Conservation (phyloP, 2,113 vertebrate genomes). For the Eptesicus fuscus region DNA sequence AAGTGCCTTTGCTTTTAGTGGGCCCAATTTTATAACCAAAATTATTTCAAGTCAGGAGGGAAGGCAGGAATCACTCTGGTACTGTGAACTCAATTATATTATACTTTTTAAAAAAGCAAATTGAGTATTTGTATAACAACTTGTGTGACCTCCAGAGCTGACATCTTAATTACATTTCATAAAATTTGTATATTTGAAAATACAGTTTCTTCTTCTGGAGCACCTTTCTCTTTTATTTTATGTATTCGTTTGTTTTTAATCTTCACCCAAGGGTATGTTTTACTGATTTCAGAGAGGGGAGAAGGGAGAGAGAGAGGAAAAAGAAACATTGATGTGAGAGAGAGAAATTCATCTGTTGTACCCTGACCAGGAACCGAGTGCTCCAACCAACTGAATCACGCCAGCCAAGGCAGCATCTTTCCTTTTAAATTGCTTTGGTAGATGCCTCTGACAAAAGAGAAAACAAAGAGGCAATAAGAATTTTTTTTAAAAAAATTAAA, state of each 20-base stretch:
- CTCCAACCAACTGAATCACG: background rate
- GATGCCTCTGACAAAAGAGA: background rate
- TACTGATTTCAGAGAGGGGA: background rate
- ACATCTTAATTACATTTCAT: constrained; percentile 17
- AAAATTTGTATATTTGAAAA: constrained; percentile 13
- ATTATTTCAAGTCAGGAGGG: constrained; percentile 4
- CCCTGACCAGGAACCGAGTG: too few relatives aligned
- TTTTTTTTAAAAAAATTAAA: background rate
- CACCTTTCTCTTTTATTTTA: background rate
- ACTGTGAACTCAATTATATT: constrained; percentile 2
- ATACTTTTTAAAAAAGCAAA: background rate
- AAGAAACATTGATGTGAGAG: background rate
- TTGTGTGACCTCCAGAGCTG: background rate
- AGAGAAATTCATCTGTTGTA: background rate
- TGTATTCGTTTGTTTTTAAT: background rate
- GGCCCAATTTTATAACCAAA: background rate
- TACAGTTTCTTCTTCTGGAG: background rate
- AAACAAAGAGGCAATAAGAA: background rate
- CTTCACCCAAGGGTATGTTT: background rate
- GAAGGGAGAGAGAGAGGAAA: background rate
- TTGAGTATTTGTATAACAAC: constrained; percentile 7
- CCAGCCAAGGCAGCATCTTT: background rate
- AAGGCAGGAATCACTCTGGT: background rate
- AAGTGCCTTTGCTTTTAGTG: constrained; percentile 8
- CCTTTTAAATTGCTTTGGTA: background rate